phyloP scores from a whole-genome alignment of 92 coral and sea anemone genomes.

The Porites rus region DNA sequence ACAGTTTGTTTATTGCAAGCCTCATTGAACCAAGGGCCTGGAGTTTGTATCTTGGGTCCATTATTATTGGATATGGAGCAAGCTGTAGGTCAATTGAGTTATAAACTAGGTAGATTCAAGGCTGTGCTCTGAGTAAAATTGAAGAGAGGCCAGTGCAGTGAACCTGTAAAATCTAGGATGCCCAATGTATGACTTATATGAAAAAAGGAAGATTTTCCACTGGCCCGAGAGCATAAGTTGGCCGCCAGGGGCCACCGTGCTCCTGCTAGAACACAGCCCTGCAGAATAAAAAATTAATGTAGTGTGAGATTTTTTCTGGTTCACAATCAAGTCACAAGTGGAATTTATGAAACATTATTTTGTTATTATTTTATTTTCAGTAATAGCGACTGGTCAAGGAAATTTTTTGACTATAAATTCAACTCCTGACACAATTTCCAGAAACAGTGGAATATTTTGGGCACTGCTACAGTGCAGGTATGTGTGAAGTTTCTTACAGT shows the following conservation, averaged over 20 bases:
- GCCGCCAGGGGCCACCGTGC: too few species aligned
- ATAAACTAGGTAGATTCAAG: background rate
- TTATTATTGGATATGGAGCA: constrained; percentile 96
- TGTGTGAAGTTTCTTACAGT: background rate
- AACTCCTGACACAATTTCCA: constrained; percentile 86
- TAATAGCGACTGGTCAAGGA: constrained; percentile 99
- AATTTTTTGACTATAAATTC: constrained; percentile 95
- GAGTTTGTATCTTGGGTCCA: constrained; percentile 84
- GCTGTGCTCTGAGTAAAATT: too few species aligned
- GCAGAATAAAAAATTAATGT: too few species aligned
- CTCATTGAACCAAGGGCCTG: constrained; percentile 80
- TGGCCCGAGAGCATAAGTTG: too few species aligned
- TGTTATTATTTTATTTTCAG: constrained; percentile 43
- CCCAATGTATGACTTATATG: too few species aligned
- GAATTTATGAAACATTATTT: too few species aligned
- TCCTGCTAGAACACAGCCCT: too few species aligned
- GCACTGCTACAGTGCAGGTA: constrained; percentile 97
- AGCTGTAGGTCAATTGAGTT: constrained; percentile 69
- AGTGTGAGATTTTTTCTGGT: too few species aligned
- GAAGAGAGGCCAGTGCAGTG: background rate
- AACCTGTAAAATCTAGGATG: too few species aligned
- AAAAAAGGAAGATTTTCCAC: too few species aligned
- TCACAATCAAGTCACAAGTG: too few species aligned
- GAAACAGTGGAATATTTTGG: constrained; percentile 99
- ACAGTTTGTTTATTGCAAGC: constrained; percentile 82